Evolutionary conservation across 2,113 vertebrate species (phyloP).

Genomic region (Xenopus laevis): DNA sequence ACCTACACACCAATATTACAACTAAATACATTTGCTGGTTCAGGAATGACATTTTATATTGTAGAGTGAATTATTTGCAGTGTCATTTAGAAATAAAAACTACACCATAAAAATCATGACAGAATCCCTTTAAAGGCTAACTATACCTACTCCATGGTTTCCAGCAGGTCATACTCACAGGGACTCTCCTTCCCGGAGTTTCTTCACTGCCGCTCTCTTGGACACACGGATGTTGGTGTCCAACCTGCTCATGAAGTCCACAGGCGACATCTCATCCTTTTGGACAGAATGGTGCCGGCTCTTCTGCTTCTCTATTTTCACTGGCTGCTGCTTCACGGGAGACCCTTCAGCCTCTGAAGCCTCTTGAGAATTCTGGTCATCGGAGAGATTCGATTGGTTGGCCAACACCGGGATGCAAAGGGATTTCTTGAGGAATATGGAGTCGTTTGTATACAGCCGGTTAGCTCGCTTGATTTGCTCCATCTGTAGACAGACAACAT

Average conservation of each 20-base stretch:
- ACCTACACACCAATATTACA: too few relatives aligned
- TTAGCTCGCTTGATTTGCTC: constrained; percentile 91
- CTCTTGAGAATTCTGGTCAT: constrained; percentile 48
- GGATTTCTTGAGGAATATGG: constrained; percentile 83
- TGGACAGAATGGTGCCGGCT: constrained; percentile 9
- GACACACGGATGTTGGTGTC: constrained; percentile 79
- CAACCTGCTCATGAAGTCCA: constrained; percentile 78
- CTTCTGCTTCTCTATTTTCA: background rate
- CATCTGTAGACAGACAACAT: constrained; percentile 63
- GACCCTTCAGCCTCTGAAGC: constrained; percentile 43
- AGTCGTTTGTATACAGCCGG: constrained; percentile 88
- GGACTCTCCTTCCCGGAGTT: constrained; percentile 56
- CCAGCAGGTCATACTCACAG: constrained; percentile 55
- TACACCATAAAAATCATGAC: too few relatives aligned
- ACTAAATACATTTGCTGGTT: too few relatives aligned
- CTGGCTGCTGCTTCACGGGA: constrained; percentile 1
- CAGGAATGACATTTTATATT: too few relatives aligned
- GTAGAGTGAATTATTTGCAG: too few relatives aligned
- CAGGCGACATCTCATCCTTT: constrained; percentile 68
- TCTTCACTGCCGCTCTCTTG: constrained; percentile 74
- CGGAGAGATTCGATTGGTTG: constrained; percentile 52
- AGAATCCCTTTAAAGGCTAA: too few relatives aligned
- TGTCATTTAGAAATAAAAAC: too few relatives aligned
- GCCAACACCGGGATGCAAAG: constrained; percentile 75
- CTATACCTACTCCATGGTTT: too few relatives aligned